phyloP scores from a whole-genome alignment of 1,140 invertebrate species.

The Lordiphosa collinella region DNA sequence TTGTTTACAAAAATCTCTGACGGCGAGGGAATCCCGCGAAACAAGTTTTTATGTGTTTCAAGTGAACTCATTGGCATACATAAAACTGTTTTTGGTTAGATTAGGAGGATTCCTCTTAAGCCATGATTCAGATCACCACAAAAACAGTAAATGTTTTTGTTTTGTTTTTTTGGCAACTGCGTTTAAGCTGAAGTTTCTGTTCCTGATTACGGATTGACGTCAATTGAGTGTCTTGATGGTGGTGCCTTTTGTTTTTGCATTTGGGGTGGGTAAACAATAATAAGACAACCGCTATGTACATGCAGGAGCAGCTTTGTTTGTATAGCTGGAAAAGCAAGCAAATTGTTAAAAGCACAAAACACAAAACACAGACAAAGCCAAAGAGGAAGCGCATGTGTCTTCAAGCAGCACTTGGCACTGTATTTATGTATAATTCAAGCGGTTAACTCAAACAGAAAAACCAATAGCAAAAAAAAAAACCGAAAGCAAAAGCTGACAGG shows the following conservation, averaged over 20 bases:
- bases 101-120: slow-evolving; percentile 31
- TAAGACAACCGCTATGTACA: slow-evolving; percentile 38
- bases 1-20: slow-evolving; percentile 28
- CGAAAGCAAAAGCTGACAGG: too few species aligned
- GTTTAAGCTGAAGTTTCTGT: slow-evolving; percentile 15
- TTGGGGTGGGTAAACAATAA: slow-evolving; percentile 36
- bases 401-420: slow-evolving; percentile 57
- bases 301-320: slow-evolving; percentile 71
- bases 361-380: slow-evolving; percentile 18
- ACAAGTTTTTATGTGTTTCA: slow-evolving; percentile 40
- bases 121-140: slow-evolving; percentile 48
- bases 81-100: neutral
- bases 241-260: slow-evolving; percentile 35
- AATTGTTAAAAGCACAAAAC: neutral
- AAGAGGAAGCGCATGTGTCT: slow-evolving; percentile 74
- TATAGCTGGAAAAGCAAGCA: slow-evolving; percentile 37
- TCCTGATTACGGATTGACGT: slow-evolving; percentile 60
- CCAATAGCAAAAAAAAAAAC: neutral
- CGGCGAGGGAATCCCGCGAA: slow-evolving; percentile 48
- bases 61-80: slow-evolving; percentile 53
- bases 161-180: slow-evolving; percentile 18
- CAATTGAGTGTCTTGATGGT: slow-evolving; percentile 22
- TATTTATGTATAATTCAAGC: slow-evolving; percentile 35
- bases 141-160: slow-evolving; percentile 25
- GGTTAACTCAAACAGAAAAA: slow-evolving; percentile 26